A percentile compares a stretch with the other conserved stretches of the same genome.
Conservation (phyloP, 2,113 vertebrate genomes). For the Calidris pygmaea region DNA sequence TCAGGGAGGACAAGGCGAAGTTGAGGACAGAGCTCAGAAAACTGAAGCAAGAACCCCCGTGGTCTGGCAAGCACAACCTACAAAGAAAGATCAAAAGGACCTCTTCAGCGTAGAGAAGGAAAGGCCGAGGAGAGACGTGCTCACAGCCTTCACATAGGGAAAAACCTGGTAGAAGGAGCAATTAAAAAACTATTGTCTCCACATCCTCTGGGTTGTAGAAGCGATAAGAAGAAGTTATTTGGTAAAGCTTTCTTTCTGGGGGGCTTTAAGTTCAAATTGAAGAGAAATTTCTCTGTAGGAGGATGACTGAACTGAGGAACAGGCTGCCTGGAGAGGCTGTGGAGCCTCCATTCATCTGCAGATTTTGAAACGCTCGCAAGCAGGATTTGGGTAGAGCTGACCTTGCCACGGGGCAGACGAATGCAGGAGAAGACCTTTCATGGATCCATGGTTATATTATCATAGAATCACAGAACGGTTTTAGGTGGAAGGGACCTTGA, state of each 20-base stretch:
- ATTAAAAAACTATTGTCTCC: background rate
- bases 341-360: no score
- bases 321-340: background rate
- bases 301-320: background rate
- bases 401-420: no score
- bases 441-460: no score
- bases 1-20: fast-evolving
- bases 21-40: background rate
- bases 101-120: background rate
- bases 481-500: no score
- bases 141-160: background rate
- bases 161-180: background rate
- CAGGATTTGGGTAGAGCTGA: no score
- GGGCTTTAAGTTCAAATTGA: background rate
- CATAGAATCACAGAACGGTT: no score
- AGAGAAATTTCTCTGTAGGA: background rate
- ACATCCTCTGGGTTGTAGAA: background rate
- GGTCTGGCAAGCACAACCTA: background rate
- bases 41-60: background rate
- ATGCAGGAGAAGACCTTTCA: background rate
- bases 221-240: background rate
- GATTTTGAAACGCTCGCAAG: no score
- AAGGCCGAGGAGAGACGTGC: background rate
- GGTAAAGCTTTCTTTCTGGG: background rate
- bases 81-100: background rate